A percentile compares a stretch with the other conserved stretches of the same genome.
Conservation (phyloP, 1,140 invertebrate genomes). For the Hermatobates lingyangjiaoensis region DNA sequence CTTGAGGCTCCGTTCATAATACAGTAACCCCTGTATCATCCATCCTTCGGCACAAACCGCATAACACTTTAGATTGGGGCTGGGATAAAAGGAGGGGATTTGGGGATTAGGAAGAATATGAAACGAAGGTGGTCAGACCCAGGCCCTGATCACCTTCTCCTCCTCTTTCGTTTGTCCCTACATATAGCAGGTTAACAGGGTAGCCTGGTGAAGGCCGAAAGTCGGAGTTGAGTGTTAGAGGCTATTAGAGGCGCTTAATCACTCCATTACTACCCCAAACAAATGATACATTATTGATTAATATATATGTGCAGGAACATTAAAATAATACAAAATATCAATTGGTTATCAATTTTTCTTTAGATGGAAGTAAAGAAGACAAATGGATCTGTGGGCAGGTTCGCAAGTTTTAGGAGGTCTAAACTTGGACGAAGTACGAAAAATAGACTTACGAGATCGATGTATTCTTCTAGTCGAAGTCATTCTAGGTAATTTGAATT, state of each 20-base stretch:
- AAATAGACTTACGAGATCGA: constrained; percentile 14
- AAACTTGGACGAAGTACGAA: constrained; percentile 13
- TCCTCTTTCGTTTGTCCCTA: too few relatives aligned
- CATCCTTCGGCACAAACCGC: too few relatives aligned
- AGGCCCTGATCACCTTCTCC: too few relatives aligned
- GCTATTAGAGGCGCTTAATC: background rate
- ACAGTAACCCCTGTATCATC: too few relatives aligned
- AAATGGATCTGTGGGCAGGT: constrained; percentile 13
- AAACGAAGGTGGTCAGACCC: too few relatives aligned
- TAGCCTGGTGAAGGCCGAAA: background rate
- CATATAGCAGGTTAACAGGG: background rate
- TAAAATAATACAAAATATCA: background rate
- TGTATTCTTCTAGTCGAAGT: constrained; percentile 14
- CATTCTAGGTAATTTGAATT: too few relatives aligned
- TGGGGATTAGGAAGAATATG: too few relatives aligned
- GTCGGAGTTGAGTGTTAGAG: background rate
- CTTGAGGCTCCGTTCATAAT: too few relatives aligned
- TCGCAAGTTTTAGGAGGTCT: constrained; percentile 17
- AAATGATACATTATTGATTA: background rate
- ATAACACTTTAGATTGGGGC: too few relatives aligned
- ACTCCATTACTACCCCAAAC: too few relatives aligned
- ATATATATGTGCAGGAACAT: background rate
- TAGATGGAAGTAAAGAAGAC: background rate
- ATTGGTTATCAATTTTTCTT: background rate
- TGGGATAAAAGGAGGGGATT: too few relatives aligned